Base-by-base conservation (phyloP, 2,888 invertebrate species). In the Mimumesa dahlbomi region DNA sequence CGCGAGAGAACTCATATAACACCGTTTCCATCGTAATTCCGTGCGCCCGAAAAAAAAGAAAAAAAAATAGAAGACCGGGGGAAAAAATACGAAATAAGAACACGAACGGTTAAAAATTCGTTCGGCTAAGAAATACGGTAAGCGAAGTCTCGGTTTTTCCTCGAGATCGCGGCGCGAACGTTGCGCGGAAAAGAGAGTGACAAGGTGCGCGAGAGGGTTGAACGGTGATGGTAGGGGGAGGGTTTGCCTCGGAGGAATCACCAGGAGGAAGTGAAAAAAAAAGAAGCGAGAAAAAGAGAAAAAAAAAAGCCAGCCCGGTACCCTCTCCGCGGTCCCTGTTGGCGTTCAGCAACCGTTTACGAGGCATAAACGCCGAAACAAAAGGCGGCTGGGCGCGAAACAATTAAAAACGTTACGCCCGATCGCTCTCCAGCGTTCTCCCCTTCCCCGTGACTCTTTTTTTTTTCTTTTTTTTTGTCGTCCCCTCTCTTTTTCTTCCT, bases 401-500 rank as follows among this genome's bases (percentile, higher is more conserved):
- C 88, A 88, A 88, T 88, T 88, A 88, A 88, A 88, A 88, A 88
- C 88, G 87, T 88, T 88, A 87, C 87, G 88, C 88, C 86, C 86
- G 86, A 88, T 88, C 87, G 88, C 88, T 85, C 83, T 73, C 73
- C 75, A 79, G 68, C 79, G 74, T 71, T 73, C 68, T 65, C 66
- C 69, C 69, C 48, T 70, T 34, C 42, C 49, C 67, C 31, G 16
- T 25, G 36, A 25, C 42, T 16, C 34, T 58, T 50, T 42, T 57
- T 53, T 36, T 58, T 56, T 57, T 42, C 48, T 45, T 31, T 53
- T 52, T 40, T 50, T 42, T 48, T 31, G 45, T 45, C 49, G 45
- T 34, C 49, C 48, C 43, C 53, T 62, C 68, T 54, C 66, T 40
- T 43, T 36, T 36, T 14, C 56, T 54, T 67, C 31, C 59, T 63